These are phyloP conservation scores for Pangasianodon hypophthalmus DNA, from an alignment of 2,113 vertebrate genomes.

Conservation along the genomic window DNA sequence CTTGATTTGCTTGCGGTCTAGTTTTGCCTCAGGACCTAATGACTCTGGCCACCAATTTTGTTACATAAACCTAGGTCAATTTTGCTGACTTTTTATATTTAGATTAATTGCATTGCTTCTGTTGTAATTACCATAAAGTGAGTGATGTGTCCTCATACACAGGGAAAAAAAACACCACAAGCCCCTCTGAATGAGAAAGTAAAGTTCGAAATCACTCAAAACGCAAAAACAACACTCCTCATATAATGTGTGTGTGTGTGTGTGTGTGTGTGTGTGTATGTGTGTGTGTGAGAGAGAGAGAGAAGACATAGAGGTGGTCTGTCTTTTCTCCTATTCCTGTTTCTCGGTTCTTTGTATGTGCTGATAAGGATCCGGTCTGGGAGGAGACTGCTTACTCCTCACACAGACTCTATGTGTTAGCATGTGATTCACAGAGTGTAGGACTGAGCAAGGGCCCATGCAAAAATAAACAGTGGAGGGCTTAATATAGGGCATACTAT, in stretches of 20 bases:
- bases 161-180: background rate
- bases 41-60: background rate
- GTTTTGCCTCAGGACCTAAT: background rate
- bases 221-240: constrained; percentile 26
- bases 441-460: constrained; percentile 5
- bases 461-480: constrained; percentile 26
- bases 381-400: constrained; percentile 15
- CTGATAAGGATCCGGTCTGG: constrained; percentile 48
- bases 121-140: background rate
- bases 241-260: constrained; percentile 32
- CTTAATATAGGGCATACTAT: background rate
- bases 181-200: constrained; percentile 8
- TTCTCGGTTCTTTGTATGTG: constrained; percentile 54
- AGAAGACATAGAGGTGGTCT: constrained; percentile 35
- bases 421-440: background rate
- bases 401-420: constrained; percentile 37
- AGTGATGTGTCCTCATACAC: background rate
- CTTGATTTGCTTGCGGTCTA: background rate
- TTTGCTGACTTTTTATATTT: constrained; percentile 1
- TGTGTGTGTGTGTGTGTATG: constrained; percentile 39
- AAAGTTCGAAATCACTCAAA: constrained; percentile 39
- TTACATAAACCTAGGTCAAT: background rate
- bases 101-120: background rate
- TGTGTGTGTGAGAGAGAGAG: background rate
- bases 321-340: constrained; percentile 44